Conservation (phyloP, 2,797 vertebrate genomes). For the Ctenochaetus hawaiiensis region DNA sequence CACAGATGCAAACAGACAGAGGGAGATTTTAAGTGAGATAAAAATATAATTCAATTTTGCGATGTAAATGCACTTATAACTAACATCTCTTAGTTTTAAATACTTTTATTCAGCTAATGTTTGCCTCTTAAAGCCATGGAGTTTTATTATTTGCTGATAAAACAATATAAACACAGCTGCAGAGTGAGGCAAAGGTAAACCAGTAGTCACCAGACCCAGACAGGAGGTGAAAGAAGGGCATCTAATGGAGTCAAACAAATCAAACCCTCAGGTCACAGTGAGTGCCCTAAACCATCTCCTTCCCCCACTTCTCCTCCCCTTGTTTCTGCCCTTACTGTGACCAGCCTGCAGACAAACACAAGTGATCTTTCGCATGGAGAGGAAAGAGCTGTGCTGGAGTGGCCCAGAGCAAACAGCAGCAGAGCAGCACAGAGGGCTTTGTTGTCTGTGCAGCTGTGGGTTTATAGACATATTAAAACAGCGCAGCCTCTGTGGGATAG, state of each 20-base stretch:
- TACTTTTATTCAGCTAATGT: background rate
- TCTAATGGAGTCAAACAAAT: constrained; percentile 42
- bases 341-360: constrained; percentile 58
- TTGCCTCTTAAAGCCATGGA: background rate
- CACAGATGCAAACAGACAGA: constrained; percentile 48
- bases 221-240: constrained; percentile 21
- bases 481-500: constrained; percentile 25
- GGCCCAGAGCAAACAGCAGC: constrained; percentile 51
- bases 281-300: constrained; percentile 36
- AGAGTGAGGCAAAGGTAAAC: constrained; percentile 37
- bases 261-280: constrained; percentile 44
- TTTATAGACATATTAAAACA: constrained; percentile 51
- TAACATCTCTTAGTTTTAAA: background rate
- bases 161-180: constrained; percentile 8
- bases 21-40: background rate
- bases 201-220: constrained; percentile 18
- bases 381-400: constrained; percentile 16
- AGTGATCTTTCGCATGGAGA: constrained; percentile 20
- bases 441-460: constrained; percentile 59
- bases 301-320: constrained; percentile 6
- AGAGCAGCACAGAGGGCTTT: constrained; percentile 60
- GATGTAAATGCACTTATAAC: background rate
- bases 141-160: background rate
- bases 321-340: constrained; percentile 16
- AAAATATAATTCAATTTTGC: no score